Base-by-base conservation (phyloP, 2,113 vertebrate species). In the Amphiprion percula region DNA sequence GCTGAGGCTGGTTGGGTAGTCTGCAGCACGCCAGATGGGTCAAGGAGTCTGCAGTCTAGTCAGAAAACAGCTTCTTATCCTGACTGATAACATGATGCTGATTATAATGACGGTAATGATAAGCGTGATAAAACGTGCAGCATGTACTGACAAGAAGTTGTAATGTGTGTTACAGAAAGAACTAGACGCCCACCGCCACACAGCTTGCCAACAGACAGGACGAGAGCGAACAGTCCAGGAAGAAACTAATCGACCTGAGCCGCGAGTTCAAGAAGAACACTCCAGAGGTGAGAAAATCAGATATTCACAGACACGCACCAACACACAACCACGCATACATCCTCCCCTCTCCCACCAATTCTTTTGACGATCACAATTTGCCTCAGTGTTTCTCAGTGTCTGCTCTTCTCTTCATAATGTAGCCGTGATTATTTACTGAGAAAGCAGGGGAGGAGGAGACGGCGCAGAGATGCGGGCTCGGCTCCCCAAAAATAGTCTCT, bases 191-290 rank as follows among this genome's bases (percentile, higher is more conserved):
- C 93, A 99, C 97, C 85, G 98, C 98, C 93, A 99, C 98, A 28
- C 96, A 97, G 86, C 94, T 99, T 95, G 98, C 98, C 68, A 99
- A 98, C 95, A 95, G 98, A 93, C 98, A 99, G 95, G 98, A 99
- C 95, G 98, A 99, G 92, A 99, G 98, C 10, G 98, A 99, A 87
- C 97, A 99, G 95, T 98, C 97, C 61, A 95, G 98, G 92, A 99
- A 99, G 92, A 96, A 96, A 90, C 98, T 99, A 72, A 98, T 99
- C 83, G 98, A 99, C 91, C 97, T 99, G 94, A 99, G 98, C 94
- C 97, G 97, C 0, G 97, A 99, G 90, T 99, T 99, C 95, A 99
- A 99, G 96, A 99, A 99, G 91, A 99, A 97, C 96, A 99, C 98
- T 93, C 97, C 98, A 87, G 98, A 99, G 97, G 98, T 99, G 93